phyloP scores from a whole-genome alignment of 2,113 vertebrate species.

The Phocoena sinus region DNA sequence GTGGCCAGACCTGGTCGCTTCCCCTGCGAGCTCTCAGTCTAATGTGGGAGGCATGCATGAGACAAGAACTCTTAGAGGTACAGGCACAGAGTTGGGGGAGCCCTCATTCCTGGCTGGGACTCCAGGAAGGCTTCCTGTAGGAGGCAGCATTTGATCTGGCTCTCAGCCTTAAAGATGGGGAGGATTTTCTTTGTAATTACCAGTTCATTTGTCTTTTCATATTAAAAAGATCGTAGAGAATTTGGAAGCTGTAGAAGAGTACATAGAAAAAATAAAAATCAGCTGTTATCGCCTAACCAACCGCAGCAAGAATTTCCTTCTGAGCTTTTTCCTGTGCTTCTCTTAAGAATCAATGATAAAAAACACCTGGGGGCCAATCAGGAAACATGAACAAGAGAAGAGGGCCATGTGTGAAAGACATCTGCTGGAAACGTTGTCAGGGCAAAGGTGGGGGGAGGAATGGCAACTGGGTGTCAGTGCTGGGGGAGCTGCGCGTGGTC shows the following conservation, averaged over 20 bases:
- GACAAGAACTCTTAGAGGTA: background rate
- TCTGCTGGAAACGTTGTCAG: background rate
- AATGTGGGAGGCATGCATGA: fast-evolving
- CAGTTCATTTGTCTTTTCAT: conserved; percentile 53
- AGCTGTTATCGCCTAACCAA: background rate
- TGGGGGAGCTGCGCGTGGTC: background rate
- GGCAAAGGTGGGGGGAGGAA: background rate
- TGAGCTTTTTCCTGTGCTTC: background rate
- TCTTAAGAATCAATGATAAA: background rate
- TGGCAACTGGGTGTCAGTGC: background rate
- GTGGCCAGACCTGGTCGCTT: background rate
- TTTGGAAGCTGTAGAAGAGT: conserved; percentile 41
- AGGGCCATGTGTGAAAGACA: background rate
- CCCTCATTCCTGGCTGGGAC: background rate
- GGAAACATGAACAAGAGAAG: background rate
- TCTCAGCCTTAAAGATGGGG: background rate
- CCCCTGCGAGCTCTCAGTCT: background rate
- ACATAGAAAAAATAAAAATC: conserved; percentile 46
- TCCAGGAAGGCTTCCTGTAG: background rate
- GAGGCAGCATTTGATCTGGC: background rate
- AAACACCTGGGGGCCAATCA: background rate
- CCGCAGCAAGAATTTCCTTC: background rate
- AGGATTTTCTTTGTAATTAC: conserved; percentile 25
- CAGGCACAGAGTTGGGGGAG: background rate
- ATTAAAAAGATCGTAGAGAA: conserved; percentile 33